phyloP scores from a whole-genome alignment of 1,140 invertebrate species.

The Platorchestia sp. region DNA sequence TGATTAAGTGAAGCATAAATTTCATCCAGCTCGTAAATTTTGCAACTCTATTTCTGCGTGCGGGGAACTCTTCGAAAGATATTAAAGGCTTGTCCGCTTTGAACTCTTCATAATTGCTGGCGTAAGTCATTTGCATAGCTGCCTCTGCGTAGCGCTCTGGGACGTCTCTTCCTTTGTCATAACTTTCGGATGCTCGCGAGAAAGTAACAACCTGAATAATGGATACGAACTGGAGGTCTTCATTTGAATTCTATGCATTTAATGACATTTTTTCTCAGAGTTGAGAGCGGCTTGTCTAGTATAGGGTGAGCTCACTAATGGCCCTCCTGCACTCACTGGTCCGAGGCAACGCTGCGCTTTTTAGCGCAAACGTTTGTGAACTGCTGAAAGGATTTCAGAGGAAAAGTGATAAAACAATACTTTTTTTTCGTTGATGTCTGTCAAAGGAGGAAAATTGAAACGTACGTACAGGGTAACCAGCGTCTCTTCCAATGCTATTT shows the following conservation, averaged over 20 bases:
- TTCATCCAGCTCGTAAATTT: background rate
- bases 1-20: background rate
- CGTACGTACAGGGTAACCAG: no score
- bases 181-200: background rate
- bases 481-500: no score
- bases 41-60: background rate
- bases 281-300: conserved; percentile 16
- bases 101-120: background rate
- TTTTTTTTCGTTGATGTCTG: no score
- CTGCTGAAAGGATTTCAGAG: no score
- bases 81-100: background rate
- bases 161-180: background rate
- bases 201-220: conserved; percentile 38
- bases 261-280: conserved; percentile 35
- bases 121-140: background rate
- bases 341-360: background rate
- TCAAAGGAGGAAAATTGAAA: no score
- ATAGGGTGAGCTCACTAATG: background rate
- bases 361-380: background rate
- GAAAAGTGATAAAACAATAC: no score
- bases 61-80: background rate
- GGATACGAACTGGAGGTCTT: conserved; percentile 32
- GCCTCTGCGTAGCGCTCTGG: background rate
- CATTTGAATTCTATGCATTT: conserved; percentile 52
- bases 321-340: background rate